A percentile compares a stretch with the other conserved stretches of the same genome.
phyloP scores from a whole-genome alignment of 2,113 vertebrate species.

The Semnopithecus entellus region DNA sequence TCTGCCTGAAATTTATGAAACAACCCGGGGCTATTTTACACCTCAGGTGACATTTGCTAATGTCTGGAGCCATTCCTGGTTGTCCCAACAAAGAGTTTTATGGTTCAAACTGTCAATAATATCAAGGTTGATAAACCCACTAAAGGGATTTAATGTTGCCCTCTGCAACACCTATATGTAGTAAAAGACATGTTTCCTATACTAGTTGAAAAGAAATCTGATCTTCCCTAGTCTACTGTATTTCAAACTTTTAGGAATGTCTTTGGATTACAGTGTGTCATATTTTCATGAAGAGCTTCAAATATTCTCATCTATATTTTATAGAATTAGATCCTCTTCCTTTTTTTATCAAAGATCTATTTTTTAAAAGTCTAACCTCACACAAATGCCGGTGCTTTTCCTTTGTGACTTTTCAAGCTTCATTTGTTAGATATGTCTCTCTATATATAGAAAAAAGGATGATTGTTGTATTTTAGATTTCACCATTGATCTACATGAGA shows the following conservation, averaged over 20 bases:
- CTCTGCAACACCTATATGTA: not conserved
- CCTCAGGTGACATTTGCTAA: not conserved
- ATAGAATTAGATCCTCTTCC: not conserved
- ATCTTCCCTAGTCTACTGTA: not conserved
- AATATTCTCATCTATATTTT: not conserved
- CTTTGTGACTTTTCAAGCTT: conserved; percentile 5
- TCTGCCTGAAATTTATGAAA: not conserved
- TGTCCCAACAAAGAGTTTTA: not conserved
- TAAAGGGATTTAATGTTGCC: not conserved
- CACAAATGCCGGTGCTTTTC: not conserved
- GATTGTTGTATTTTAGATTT: not conserved
- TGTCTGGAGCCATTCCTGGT: not conserved
- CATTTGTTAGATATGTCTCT: not conserved
- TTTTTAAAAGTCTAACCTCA: not conserved
- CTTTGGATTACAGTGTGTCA: not conserved
- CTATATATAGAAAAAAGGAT: not conserved
- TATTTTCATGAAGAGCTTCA: not conserved
- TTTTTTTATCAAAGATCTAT: not conserved
- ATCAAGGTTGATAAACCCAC: not conserved
- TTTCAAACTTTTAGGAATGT: not conserved
- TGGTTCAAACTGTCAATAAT: not conserved
- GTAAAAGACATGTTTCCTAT: not conserved
- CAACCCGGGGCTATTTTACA: not conserved
- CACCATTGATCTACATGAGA: not conserved
- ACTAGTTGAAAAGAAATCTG: not conserved